A percentile compares a stretch with the other conserved stretches of the same genome.
Evolutionary conservation across 1,140 invertebrate genomes (phyloP).

Genomic region (Scaptomyza graminum): DNA sequence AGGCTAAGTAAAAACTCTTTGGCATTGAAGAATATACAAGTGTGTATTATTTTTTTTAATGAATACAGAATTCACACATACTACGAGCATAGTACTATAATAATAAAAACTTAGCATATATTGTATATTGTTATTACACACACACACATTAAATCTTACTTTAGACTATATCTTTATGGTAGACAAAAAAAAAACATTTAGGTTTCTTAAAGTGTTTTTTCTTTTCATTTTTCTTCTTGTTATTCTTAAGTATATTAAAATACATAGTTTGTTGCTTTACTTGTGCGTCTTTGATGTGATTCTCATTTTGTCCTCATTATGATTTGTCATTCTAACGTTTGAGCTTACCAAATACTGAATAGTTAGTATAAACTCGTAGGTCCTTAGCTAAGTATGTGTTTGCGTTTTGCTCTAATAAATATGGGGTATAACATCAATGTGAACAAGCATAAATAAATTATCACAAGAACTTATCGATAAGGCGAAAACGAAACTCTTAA

Average conservation of each 20-base stretch:
- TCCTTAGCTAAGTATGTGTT: slow-evolving; percentile 22
- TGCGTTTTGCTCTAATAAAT: background rate
- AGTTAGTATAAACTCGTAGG: slow-evolving; percentile 18
- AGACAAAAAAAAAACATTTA: slow-evolving; percentile 58
- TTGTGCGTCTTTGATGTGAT: slow-evolving; percentile 57
- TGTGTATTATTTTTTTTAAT: slow-evolving; percentile 24
- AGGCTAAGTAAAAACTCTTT: slow-evolving; percentile 72
- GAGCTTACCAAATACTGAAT: slow-evolving; percentile 56
- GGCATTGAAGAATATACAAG: slow-evolving; percentile 71
- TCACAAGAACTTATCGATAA: slow-evolving; percentile 52
- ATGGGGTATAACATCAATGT: background rate
- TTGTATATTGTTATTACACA: slow-evolving; percentile 16
- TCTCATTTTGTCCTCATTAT: slow-evolving; percentile 30
- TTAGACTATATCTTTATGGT: slow-evolving; percentile 61
- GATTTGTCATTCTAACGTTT: slow-evolving; percentile 65
- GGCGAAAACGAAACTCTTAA: slow-evolving; percentile 47
- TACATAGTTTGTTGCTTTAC: slow-evolving; percentile 55
- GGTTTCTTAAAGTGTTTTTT: slow-evolving; percentile 46
- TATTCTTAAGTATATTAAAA: slow-evolving; percentile 39
- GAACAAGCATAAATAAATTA: slow-evolving; percentile 53
- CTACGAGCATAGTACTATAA: slow-evolving; percentile 13
- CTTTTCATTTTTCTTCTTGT: background rate
- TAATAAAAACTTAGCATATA: slow-evolving; percentile 28
- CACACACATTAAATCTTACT: slow-evolving; percentile 5
- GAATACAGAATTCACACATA: slow-evolving; percentile 41